A percentile compares a stretch with the other conserved stretches of the same genome.
These are phyloP conservation scores for Lepidiolamprologus cunningtoni DNA, from an alignment of 2,113 vertebrate genomes.

Conservation along the genomic window DNA sequence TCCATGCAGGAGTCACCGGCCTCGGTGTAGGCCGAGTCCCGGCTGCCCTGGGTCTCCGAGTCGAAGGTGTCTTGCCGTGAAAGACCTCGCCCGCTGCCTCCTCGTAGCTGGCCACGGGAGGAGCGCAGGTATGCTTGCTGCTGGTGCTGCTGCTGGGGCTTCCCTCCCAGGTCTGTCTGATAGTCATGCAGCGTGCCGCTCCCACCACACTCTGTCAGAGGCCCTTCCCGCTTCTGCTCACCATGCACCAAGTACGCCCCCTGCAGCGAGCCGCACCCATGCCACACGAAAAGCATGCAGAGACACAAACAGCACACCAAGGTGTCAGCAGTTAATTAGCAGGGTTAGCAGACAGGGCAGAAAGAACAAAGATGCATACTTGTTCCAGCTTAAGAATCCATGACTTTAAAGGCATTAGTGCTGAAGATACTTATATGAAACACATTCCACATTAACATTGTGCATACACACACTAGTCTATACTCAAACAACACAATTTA, in stretches of 20 bases:
- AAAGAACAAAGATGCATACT: background rate
- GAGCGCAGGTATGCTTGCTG: conserved; percentile 67
- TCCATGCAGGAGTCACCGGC: conserved; percentile 87
- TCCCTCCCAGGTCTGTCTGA: conserved; percentile 70
- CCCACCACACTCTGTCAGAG: conserved; percentile 71
- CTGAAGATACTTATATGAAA: background rate
- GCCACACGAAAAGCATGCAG: conserved; percentile 73
- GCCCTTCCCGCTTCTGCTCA: conserved; percentile 77
- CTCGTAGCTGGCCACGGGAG: conserved; percentile 61
- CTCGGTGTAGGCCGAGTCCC: conserved; percentile 90
- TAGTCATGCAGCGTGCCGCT: conserved; percentile 73
- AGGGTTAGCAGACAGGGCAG: conserved; percentile 13
- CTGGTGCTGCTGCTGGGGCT: conserved; percentile 64
- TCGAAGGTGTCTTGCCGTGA: conserved; percentile 92
- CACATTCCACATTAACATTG: background rate
- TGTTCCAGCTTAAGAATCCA: background rate
- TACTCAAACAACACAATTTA: background rate
- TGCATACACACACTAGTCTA: background rate
- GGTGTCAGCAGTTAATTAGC: conserved; percentile 51
- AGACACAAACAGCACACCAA: conserved; percentile 55
- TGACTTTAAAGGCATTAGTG: background rate
- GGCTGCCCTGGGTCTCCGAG: conserved; percentile 85
- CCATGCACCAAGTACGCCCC: conserved; percentile 84
- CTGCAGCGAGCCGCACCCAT: conserved; percentile 66
- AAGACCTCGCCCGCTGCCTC: conserved; percentile 69